Conservation (phyloP, 2,113 vertebrate genomes). For the Leptobrachium leishanense region DNA sequence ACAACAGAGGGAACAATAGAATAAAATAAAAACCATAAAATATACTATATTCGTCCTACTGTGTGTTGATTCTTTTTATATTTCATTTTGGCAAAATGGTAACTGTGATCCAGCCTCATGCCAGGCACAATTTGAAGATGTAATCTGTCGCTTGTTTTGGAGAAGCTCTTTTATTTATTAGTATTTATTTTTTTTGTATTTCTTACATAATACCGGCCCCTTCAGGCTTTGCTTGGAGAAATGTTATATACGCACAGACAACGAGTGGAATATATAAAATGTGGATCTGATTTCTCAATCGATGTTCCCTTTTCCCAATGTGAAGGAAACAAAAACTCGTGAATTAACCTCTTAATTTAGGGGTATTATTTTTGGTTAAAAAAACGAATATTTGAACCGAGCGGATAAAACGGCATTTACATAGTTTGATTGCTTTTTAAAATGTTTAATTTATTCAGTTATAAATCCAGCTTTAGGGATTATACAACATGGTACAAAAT, state of each 20-base stretch:
- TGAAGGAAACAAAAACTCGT: too few species aligned
- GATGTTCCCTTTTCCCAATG: too few species aligned
- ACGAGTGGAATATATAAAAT: too few species aligned
- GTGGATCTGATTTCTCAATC: too few species aligned
- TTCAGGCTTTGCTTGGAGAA: neutral
- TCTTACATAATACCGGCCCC: neutral
- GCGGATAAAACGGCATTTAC: too few species aligned
- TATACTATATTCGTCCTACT: constrained; percentile 31
- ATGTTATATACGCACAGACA: neutral
- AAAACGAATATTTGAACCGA: too few species aligned
- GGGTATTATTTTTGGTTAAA: too few species aligned
- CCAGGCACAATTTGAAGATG: constrained; percentile 32
- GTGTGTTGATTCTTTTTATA: constrained; percentile 43
- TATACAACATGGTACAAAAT: too few species aligned
- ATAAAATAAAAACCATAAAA: constrained; percentile 26
- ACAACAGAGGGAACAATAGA: constrained; percentile 29
- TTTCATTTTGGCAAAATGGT: constrained; percentile 46
- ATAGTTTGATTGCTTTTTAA: too few species aligned
- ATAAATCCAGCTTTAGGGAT: too few species aligned
- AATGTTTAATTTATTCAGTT: too few species aligned
- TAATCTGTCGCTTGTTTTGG: constrained; percentile 22
- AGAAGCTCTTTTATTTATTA: neutral
- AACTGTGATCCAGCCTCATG: constrained; percentile 42
- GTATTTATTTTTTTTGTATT: neutral
- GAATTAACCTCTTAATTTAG: too few species aligned